Conservation (phyloP, 2,113 vertebrate genomes). For the Triplophysa dalaica region DNA sequence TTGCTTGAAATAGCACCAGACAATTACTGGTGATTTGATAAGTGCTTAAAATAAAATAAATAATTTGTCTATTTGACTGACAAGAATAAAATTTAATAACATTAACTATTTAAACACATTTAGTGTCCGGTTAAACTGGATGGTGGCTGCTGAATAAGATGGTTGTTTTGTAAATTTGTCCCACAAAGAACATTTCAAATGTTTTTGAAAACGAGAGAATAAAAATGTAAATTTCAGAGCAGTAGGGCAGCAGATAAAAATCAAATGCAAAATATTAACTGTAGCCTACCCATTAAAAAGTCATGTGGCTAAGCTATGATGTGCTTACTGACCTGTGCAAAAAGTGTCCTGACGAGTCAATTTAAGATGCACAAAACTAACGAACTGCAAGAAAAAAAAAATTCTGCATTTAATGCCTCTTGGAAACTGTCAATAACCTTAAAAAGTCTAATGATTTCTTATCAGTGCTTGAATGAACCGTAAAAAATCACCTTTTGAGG, state of each 20-base stretch:
- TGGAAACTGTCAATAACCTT: conserved; percentile 72
- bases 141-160: no score
- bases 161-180: no score
- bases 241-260: conserved; percentile 11
- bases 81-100: no score
- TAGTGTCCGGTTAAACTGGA: no score
- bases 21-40: no score
- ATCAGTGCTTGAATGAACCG: conserved; percentile 76
- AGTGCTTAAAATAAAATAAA: no score
- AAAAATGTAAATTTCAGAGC: conserved; percentile 16
- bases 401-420: conserved; percentile 72
- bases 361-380: conserved; percentile 77
- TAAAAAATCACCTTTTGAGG: conserved; percentile 79
- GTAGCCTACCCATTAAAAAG: conserved; percentile 43
- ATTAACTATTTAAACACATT: no score
- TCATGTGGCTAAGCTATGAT: conserved; percentile 53
- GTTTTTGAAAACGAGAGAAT: conserved; percentile 43
- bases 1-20: no score
- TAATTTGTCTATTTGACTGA: no score
- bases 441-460: conserved; percentile 79
- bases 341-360: conserved; percentile 71
- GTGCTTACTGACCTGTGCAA: conserved; percentile 71
- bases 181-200: not conserved
- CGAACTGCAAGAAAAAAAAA: conserved; percentile 72
- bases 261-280: conserved; percentile 53